Base-by-base conservation (phyloP, 2,888 invertebrate species). In the Drosophila incognita region DNA sequence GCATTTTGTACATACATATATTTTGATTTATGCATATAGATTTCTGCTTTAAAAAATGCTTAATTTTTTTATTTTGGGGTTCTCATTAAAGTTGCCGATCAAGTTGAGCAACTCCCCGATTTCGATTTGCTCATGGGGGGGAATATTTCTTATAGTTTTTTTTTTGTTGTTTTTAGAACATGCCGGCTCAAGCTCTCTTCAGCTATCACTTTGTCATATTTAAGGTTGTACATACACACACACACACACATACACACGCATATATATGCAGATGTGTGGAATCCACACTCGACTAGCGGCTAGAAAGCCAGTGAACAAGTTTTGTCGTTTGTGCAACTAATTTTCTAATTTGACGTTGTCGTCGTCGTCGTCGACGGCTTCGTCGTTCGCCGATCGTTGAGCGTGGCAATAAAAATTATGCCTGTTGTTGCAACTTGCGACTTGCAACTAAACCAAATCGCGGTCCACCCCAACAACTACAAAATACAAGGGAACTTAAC, bases 291-390 rank as follows among this genome's bases (percentile, higher is more conserved):
- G n/a, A 33, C 60, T 38, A 31, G 49, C 46, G 75, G 73, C 74
- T 89, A 86, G 89, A 89, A 84, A 84, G 87, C 89, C 87, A 87
- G 81, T 87, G 84, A 84, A 84, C 84, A 89, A 89, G 84, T 89
- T 85, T 84, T 70, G 76, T 75, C 74, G 69, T 46, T 27, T 46
- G 76, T 79, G 89, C 89, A 87, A 79, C 84, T 87, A 83, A 83
- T 85, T 85, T 85, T 82, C 83, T 87, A 83, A 83, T 80, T 87
- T 84, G 62, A 79, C 65, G 66, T 38, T 46, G 74, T 62, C 38
- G 46, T 72, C 38, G 46, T 72, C 38, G 46, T 72, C 68, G 67
- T 61, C 54, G 69, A 21, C 52, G 68, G 24, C 27, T 54, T 46
- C 59, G 83, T 84, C 64, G 73, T 75, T 53, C 56, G 68, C 40